phyloP scores from a whole-genome alignment of 2,113 vertebrate species.

The Oreochromis niloticus region DNA sequence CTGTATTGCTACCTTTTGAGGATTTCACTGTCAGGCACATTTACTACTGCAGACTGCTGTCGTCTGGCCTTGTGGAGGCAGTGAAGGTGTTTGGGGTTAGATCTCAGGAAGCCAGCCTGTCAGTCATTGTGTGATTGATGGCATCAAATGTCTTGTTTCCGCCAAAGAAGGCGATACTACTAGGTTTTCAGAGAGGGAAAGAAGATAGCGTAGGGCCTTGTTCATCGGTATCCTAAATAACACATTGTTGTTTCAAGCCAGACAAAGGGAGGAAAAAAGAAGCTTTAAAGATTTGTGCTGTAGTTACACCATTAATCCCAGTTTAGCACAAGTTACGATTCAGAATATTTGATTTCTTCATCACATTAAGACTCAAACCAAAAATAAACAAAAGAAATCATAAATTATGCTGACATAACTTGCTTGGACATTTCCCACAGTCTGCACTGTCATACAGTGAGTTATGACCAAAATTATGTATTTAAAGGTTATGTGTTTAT shows the following conservation, averaged over 20 bases:
- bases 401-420: neutral
- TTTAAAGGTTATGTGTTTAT: neutral
- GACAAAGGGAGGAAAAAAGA: neutral
- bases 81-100: slow-evolving; percentile 15
- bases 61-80: neutral
- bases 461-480: neutral
- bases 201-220: neutral
- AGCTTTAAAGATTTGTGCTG: neutral
- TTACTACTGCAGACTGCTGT: neutral
- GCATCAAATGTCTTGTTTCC: slow-evolving; percentile 25
- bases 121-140: slow-evolving; percentile 18
- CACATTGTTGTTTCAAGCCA: neutral
- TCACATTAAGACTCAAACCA: neutral
- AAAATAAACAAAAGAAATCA: neutral
- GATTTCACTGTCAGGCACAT: neutral
- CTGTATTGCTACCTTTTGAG: neutral
- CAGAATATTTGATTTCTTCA: neutral
- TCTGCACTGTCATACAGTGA: neutral
- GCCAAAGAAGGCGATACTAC: neutral
- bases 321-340: neutral
- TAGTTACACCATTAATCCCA: neutral
- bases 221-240: neutral
- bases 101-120: slow-evolving; percentile 23
- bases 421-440: neutral
- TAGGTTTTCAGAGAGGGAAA: neutral